Base-by-base conservation (phyloP, 2,113 vertebrate genomes). In the Etheostoma spectabile region DNA sequence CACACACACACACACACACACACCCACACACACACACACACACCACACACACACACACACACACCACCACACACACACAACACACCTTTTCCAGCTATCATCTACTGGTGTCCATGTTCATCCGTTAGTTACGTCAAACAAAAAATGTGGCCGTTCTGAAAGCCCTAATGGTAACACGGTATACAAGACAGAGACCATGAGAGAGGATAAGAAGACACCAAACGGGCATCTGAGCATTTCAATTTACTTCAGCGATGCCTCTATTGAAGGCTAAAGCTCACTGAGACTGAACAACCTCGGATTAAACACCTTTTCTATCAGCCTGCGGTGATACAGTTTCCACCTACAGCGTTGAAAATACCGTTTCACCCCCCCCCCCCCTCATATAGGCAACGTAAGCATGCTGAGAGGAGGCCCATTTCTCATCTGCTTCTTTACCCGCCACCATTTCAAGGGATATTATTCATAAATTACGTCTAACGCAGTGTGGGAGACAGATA, bases 391-490 rank as follows among this genome's bases (percentile, higher is more conserved):
- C 64, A 65, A 84, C 52, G 82, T 85, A 86, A 91, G 90, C 77
- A 77, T 16, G 45, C 65, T 2, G 55, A 8, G 1, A 65, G 48
- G 38, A 80, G 7, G 30, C n/a, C 51, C 49, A 53, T 89, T 82
- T 60, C 88, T 87, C 82, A 69, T 70, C 56, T 16, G 75, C 78
- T 77, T 77, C 69, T 88, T 79, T 85, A 70, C 76, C 76, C 62
- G 27, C 77, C 45, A 64, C 46, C 51, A 46, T 84, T 85, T 79
- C 62, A 49, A 80, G 59, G 51, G 75, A 84, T 71, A 82, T 90
- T 73, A 93, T 94, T 91, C 86, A 90, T 92, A 88, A 90, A 93
- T 93, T 91, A 79, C 14, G 42, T 73, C 85, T 19, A 92, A 88
- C 22, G 30, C 46, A 48, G 75, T 78, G 73, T 70, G 87, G 84